Evolutionary conservation across 2,797 vertebrate species (phyloP).

Genomic region (Tarsius wallacei): DNA sequence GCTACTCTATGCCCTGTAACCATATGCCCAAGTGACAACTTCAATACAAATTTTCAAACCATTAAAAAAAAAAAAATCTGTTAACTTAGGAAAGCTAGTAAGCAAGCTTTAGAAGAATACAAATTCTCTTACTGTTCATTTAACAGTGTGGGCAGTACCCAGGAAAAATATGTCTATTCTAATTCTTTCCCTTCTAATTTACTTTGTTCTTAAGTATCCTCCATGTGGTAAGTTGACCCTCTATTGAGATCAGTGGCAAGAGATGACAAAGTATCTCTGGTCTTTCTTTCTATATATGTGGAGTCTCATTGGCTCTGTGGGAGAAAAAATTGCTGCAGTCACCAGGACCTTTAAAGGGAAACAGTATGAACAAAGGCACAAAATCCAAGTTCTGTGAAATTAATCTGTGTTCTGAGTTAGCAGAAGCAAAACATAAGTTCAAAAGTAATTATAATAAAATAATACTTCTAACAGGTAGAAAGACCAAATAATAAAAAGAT

Average conservation of each 20-base stretch:
- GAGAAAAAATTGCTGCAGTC: background rate
- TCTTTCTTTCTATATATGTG: background rate
- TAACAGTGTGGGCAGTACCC: background rate
- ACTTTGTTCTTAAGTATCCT: background rate
- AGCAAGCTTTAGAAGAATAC: conserved; percentile 32
- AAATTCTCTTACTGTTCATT: conserved; percentile 30
- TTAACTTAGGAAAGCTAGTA: conserved; percentile 50
- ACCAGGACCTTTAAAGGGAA: background rate
- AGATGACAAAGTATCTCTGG: background rate
- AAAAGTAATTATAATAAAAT: background rate
- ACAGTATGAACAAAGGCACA: background rate
- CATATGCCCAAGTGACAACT: conserved; percentile 66
- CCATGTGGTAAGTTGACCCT: background rate
- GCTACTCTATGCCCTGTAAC: conserved; percentile 23
- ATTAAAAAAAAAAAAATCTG: conserved; percentile 67
- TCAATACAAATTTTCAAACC: conserved; percentile 74
- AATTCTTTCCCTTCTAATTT: background rate
- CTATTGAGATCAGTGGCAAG: background rate
- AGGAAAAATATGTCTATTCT: background rate
- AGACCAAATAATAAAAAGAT: background rate
- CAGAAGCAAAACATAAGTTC: background rate
- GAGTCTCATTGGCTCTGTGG: background rate
- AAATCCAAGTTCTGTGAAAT: background rate
- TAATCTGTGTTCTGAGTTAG: background rate
- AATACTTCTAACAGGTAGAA: background rate